phyloP scores from a whole-genome alignment of 2,113 vertebrate genomes.

The Empidonax alnorum region DNA sequence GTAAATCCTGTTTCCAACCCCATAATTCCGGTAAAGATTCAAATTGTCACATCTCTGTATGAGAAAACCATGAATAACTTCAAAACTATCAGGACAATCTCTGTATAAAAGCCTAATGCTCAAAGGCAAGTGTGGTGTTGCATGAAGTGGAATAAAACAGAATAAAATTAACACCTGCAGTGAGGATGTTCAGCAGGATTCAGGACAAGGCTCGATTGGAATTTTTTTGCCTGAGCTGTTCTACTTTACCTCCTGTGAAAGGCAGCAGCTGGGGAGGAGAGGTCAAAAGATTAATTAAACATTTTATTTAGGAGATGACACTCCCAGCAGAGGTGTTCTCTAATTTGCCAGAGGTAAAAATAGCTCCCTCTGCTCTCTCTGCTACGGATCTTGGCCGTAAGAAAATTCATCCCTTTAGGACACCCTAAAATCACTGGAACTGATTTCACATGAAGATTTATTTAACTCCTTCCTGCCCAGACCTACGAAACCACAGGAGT shows the following conservation, averaged over 20 bases:
- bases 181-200: accelerated
- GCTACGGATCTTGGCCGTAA: background rate
- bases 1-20: background rate
- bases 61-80: background rate
- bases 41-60: background rate
- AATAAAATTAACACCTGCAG: background rate
- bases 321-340: background rate
- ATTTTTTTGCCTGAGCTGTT: background rate
- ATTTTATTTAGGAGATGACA: background rate
- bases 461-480: background rate
- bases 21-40: background rate
- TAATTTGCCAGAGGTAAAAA: background rate
- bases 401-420: background rate
- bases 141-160: background rate
- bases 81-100: background rate
- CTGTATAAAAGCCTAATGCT: background rate
- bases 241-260: background rate
- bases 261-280: background rate
- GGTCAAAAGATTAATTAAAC: background rate
- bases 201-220: accelerated
- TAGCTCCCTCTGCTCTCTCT: background rate
- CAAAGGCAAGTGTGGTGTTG: accelerated
- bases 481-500: accelerated
- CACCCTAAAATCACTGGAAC: background rate
- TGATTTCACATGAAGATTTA: background rate